phyloP scores from a whole-genome alignment of 2,888 invertebrate genomes.

The Kryphioiulus occultus region DNA sequence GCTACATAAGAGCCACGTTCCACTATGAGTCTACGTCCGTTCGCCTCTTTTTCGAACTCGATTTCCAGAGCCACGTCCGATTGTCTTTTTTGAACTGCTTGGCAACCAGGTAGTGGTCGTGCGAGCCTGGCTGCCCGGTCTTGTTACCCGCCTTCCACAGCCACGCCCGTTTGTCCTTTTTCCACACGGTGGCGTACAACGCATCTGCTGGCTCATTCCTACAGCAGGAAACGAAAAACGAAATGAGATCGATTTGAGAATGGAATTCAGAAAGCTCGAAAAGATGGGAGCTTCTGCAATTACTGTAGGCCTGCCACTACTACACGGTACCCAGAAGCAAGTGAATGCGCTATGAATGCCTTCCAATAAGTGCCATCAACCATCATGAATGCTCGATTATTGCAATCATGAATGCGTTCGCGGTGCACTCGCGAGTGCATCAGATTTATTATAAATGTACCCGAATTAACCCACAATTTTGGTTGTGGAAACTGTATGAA shows the following conservation, averaged over 20 bases:
- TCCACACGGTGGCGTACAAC: conserved; percentile 50
- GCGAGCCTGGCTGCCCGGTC: conserved; percentile 35
- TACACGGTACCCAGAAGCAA: too few relatives aligned
- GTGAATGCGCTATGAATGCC: too few relatives aligned
- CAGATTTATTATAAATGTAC: too few relatives aligned
- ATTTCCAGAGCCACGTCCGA: conserved; percentile 54
- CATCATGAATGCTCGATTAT: too few relatives aligned
- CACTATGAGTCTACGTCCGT: background rate
- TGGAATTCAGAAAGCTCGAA: background rate
- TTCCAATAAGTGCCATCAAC: too few relatives aligned
- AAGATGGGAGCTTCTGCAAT: background rate
- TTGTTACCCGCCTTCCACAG: conserved; percentile 52
- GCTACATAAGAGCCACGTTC: background rate
- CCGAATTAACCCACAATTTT: too few relatives aligned
- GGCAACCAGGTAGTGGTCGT: conserved; percentile 39
- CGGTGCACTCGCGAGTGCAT: too few relatives aligned
- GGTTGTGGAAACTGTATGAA: too few relatives aligned
- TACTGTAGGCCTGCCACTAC: too few relatives aligned
- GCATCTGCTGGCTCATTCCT: conserved; percentile 37
- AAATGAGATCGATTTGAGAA: background rate
- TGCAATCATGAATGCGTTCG: too few relatives aligned
- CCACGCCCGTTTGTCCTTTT: conserved; percentile 54
- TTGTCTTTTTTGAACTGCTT: conserved; percentile 53
- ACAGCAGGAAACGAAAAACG: background rate
- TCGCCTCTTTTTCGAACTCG: conserved; percentile 43